These are phyloP conservation scores for Bicyclus anynana DNA, from an alignment of 1,140 invertebrate genomes.

Conservation along the genomic window DNA sequence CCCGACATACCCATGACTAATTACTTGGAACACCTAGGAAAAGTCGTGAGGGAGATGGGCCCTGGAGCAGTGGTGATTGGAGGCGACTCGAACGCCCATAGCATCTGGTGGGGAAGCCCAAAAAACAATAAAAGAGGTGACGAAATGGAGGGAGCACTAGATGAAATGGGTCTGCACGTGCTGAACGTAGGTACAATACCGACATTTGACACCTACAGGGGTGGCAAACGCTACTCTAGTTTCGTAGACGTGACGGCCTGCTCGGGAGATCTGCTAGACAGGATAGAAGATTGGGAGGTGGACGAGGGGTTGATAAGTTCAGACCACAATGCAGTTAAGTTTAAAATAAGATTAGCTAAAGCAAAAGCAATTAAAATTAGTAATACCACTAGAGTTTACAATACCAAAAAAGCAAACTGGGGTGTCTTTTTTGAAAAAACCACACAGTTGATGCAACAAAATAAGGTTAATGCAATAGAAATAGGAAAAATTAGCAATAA, in stretches of 20 bases:
- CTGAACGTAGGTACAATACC: conserved; percentile 25
- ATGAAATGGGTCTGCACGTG: conserved; percentile 18
- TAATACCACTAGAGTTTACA: conserved; percentile 12
- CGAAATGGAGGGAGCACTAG: background rate
- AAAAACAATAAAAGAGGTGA: conserved; percentile 13
- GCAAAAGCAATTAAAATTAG: background rate
- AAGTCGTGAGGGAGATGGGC: background rate
- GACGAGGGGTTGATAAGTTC: background rate
- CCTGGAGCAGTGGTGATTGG: conserved; percentile 2
- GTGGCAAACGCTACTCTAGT: conserved; percentile 10
- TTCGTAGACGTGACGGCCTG: conserved; percentile 21
- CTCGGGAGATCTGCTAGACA: background rate
- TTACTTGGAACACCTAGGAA: conserved; percentile 9
- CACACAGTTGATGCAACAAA: background rate
- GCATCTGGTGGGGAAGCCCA: conserved; percentile 26
- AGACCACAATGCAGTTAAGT: conserved; percentile 17
- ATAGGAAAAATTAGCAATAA: conserved; percentile 4
- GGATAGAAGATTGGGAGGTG: conserved; percentile 3
- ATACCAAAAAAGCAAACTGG: conserved; percentile 20
- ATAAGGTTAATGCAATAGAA: background rate
- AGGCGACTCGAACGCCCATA: conserved; percentile 30
- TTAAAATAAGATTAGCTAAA: conserved; percentile 5
- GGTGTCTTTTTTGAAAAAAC: conserved; percentile 9
- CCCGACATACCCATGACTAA: background rate
- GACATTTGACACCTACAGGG: conserved; percentile 26